Base-by-base conservation (phyloP, 2,113 vertebrate genomes). In the Pelusios castaneus region DNA sequence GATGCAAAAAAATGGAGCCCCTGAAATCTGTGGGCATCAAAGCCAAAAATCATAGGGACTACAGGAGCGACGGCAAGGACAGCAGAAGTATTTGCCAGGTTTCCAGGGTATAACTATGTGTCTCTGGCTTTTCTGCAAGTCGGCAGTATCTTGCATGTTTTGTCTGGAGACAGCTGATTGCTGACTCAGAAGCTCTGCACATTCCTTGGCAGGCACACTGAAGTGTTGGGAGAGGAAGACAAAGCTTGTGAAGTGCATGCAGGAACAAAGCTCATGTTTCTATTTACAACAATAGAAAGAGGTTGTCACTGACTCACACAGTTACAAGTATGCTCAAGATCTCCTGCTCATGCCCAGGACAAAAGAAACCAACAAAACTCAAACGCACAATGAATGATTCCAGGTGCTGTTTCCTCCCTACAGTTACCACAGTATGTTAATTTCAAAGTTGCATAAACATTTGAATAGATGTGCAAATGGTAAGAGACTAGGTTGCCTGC, bases 181-280 rank as follows among this genome's bases (percentile, higher is more conserved):
- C 97, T 97, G 97, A 98, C 97, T 97, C 97, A 97, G 96, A 95
- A 79, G 78, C 78, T 93, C 63, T 89, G 55, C 19, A 86, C 94
- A 95, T 94, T 96, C 97, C 91, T 97, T 95, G 96, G 94, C 96
- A 87, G 31, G 54, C 38, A 77, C 80, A 91, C 52, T 54, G n/a
- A 12, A 5, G 58, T 0, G 13, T 5, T 55, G 85, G 70, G 91
- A 58, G 82, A 91, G 85, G 60, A 86, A 87, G 82, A 93, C 93
- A 95, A 95, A 87, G 95, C 91, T 85, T 5, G 1, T 83, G 89
- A 91, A 96, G 89, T 3, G 22, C 91, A 92, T 16, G 79, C 85
- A 91, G 63, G 93, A 95, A 94, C 87, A 90, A 67, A 0, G 52
- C 38, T 95, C 51, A 6, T 60, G 94, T 96, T 97, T 95, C 97